Percentiles rank a stretch among this genome's conserved stretches.
Evolutionary conservation across 2,797 vertebrate species (phyloP).

Genomic region (Acipenser ruthenus): DNA sequence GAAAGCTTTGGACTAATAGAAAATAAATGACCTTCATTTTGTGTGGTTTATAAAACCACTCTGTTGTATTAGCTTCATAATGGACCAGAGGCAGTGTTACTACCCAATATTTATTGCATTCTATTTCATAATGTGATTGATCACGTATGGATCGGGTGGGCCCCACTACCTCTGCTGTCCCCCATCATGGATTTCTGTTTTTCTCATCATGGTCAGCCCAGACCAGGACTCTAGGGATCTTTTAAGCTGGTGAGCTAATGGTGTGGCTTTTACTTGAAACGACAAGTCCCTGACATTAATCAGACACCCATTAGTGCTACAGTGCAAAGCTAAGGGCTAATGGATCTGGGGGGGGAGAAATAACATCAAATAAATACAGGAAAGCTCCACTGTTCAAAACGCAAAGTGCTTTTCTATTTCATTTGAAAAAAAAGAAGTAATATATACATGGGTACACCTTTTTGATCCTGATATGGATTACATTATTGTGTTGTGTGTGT

Average conservation of each 20-base stretch:
- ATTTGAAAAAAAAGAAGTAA: background rate
- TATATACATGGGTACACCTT: background rate
- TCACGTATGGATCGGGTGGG: no score
- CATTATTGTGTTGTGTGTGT: background rate
- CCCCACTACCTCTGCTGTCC: no score
- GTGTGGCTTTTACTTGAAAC: background rate
- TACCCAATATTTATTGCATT: no score
- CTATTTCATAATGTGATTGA: no score
- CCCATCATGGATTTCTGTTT: no score
- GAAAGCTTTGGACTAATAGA: no score
- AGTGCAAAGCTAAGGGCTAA: background rate
- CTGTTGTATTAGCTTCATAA: slow-evolving; percentile 19
- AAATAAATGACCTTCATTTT: no score
- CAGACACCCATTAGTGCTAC: background rate
- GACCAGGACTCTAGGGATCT: background rate
- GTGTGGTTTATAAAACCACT: slow-evolving; percentile 12
- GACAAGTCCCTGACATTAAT: background rate
- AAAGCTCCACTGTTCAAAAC: background rate
- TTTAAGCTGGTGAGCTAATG: background rate
- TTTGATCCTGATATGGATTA: background rate
- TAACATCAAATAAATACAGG: background rate
- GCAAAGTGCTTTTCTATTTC: slow-evolving; percentile 1
- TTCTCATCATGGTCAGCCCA: background rate
- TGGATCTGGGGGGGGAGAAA: background rate
- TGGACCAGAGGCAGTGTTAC: slow-evolving; percentile 5